These are phyloP conservation scores for Caenorhabditis briggsae DNA, from an alignment of 1,140 invertebrate genomes.

Conservation along the genomic window DNA sequence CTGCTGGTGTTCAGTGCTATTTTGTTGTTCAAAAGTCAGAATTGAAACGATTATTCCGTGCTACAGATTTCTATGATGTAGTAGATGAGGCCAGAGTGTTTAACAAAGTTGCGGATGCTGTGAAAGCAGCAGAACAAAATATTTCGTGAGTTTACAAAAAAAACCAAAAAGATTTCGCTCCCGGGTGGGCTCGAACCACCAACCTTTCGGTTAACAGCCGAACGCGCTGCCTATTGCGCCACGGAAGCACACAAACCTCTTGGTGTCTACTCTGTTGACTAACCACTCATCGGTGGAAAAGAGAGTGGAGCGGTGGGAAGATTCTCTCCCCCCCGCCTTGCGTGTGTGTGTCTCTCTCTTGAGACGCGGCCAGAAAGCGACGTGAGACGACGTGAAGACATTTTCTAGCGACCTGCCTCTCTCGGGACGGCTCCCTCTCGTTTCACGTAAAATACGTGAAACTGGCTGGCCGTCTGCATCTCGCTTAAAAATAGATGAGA, in stretches of 20 bases:
- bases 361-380: neutral
- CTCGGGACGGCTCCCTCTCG: neutral
- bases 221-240: constrained; percentile 70
- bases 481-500: neutral
- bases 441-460: neutral
- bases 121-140: constrained; percentile 27
- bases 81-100: constrained; percentile 59
- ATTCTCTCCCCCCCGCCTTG: too few relatives aligned
- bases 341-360: too few relatives aligned
- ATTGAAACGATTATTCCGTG: constrained; percentile 70
- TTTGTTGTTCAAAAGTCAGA: constrained; percentile 74
- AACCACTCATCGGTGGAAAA: neutral
- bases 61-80: constrained; percentile 71
- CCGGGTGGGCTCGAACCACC: constrained; percentile 77
- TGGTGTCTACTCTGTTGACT: neutral
- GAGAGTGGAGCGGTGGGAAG: neutral
- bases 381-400: neutral
- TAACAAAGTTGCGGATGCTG: constrained; percentile 50
- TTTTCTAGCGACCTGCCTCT: neutral
- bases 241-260: constrained; percentile 52
- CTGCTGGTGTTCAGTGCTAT: constrained; percentile 66
- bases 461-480: neutral
- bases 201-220: constrained; percentile 77
- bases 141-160: constrained; percentile 18
- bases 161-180: constrained; percentile 67